Evolutionary conservation across 2,113 vertebrate genomes (phyloP).

Genomic region (Tragelaphus buxtoni): DNA sequence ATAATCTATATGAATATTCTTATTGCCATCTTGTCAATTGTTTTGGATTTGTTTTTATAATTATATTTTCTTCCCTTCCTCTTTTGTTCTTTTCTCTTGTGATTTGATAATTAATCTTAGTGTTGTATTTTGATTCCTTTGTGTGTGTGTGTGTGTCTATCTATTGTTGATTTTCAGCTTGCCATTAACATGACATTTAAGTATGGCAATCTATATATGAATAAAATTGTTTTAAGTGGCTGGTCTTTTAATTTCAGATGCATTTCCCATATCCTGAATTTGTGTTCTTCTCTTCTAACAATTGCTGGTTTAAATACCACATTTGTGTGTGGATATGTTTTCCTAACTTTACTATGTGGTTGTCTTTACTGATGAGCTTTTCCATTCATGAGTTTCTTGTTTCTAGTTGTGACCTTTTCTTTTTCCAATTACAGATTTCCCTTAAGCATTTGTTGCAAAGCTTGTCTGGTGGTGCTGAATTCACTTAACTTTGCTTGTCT

Average conservation of each 20-base stretch:
- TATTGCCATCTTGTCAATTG: background rate
- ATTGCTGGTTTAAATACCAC: background rate
- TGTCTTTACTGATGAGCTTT: background rate
- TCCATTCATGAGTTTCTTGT: background rate
- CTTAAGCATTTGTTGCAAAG: background rate
- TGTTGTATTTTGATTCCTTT: background rate
- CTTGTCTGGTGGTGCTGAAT: background rate
- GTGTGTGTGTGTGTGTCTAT: background rate
- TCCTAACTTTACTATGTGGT: background rate
- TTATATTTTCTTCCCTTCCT: background rate
- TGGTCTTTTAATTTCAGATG: background rate
- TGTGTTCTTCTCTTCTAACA: background rate
- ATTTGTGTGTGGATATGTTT: background rate
- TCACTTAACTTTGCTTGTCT: background rate
- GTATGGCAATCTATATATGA: background rate
- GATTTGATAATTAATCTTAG: background rate
- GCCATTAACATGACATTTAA: background rate
- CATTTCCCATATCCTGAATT: background rate
- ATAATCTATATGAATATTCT: background rate
- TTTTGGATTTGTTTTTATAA: background rate
- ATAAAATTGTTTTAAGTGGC: background rate
- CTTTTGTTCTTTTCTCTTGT: background rate
- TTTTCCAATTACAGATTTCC: background rate
- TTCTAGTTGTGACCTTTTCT: background rate
- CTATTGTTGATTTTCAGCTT: background rate